Base-by-base conservation (phyloP, 35 echinoderm and acorn worm genomes). In the Apostichopus californicus region DNA sequence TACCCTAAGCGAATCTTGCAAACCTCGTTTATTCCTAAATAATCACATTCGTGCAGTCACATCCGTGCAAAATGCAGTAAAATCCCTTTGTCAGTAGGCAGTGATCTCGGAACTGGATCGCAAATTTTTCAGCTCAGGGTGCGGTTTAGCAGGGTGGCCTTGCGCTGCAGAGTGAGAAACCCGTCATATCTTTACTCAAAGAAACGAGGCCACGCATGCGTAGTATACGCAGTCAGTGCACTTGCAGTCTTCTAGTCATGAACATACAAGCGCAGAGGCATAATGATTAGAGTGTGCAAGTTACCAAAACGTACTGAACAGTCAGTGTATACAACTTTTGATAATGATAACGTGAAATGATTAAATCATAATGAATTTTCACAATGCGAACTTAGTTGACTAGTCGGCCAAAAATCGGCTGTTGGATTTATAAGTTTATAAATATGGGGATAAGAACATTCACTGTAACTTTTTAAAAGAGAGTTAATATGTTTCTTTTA, bases 121-220 rank as follows among this genome's bases (percentile, higher is more conserved):
- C 86, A 73, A 89, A 89, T 63, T 89, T 89, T 9, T 89, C 86
- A 89, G 86, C 86, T 89, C 86, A 89, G 86, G 86, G 86, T 89
- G 86, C 86, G 86, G 86, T 89, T 89, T 89, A 89, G 14, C 86
- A 89, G 68, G 86, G 68, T 73, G 86, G 86, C 86, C 86, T 89
- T 89, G 86, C 86, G 57, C 64, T 89, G 86, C 86, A 89, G 86
- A 89, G 86, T 89, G 68, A 89, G 86, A 89, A 89, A 89, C 86
- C 86, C 86, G 86, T 89, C 86, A 89, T 89, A 54, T 89, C 68
- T 89, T 72, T 73, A 52, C 71, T 75, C 68, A 72, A 89, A 89
- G 86, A 89, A 89, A 85, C 57, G 23, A 73, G 86, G 86, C 60
- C 68, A 89, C 86, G 86, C 86, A 89, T 89, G 86, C 86, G 86